phyloP scores from a whole-genome alignment of 2,113 vertebrate species.

The Callorhinus ursinus region DNA sequence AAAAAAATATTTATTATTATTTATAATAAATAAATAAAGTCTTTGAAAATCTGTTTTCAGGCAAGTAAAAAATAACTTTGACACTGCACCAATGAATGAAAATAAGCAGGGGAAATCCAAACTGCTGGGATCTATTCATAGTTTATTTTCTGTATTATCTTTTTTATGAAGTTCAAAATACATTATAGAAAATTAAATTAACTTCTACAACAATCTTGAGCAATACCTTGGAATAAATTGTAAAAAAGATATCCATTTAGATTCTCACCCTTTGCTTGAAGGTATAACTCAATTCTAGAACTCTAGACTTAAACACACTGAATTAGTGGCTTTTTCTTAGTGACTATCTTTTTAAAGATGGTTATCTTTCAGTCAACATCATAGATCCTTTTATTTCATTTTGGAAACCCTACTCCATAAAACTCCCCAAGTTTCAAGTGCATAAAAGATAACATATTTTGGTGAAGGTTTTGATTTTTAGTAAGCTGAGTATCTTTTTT shows the following conservation, averaged over 20 bases:
- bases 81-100: background rate
- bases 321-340: background rate
- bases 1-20: background rate
- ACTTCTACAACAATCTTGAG: background rate
- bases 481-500: background rate
- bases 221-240: background rate
- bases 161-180: background rate
- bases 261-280: background rate
- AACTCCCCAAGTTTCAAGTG: background rate
- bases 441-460: slow-evolving; percentile 6
- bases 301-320: background rate
- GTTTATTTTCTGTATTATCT: background rate
- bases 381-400: slow-evolving; percentile 8
- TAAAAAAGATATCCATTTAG: background rate
- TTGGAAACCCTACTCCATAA: background rate
- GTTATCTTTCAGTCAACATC: background rate
- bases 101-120: slow-evolving; percentile 24
- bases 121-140: background rate
- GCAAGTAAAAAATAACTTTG: background rate
- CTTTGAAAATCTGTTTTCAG: slow-evolving; percentile 25
- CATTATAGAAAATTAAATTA: background rate
- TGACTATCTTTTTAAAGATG: background rate
- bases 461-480: slow-evolving; percentile 4
- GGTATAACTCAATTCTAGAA: slow-evolving; percentile 8
- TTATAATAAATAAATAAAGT: background rate